Base-by-base conservation (phyloP, 2,797 vertebrate genomes). In the Tenualosa ilisha region DNA sequence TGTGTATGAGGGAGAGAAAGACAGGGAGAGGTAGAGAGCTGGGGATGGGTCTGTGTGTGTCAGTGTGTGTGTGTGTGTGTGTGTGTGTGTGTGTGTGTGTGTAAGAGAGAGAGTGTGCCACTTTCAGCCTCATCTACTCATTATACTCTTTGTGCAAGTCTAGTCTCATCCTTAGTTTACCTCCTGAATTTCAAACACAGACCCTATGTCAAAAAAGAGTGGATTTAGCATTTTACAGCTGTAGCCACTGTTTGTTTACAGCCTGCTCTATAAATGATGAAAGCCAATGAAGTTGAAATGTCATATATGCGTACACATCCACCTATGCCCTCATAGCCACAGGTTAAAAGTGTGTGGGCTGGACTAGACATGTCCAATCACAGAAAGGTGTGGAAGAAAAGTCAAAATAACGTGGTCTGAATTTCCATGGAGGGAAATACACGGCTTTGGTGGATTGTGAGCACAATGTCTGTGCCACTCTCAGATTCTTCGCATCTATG, bases 261-360 rank as follows among this genome's bases (percentile, higher is more conserved):
- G 68, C 68, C 37, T 75, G 68, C 6, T 75, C 68, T 31, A 43
- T 75, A 20, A 75, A 75, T 75, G 68, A 75, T 75, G 68, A 75
- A 75, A 75, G 68, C 37, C 31, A 5, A 11, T 75, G 68, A 40
- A 75, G 68, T 75, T 75, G 15, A 75, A 75, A 75, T 75, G 40
- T 75, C 26, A 31, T 31, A 31, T 75, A 43, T 40, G 37, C 6
- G 31, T 75, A 40, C 63, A 65, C 9, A 65, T 31, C 31, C n/a
- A 65, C 63, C 12, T 65, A 8, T 65, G 26, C 63, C 63, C 63
- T 31, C 24, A n/a, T 65, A 26, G 63, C 63, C 11, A 65, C 31
- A 40, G 68, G 13, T 3, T 75, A 43, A 40, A 20, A 40, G 31
- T 40, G 68, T 75, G 68, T 75, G 51, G 0, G 9, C 51, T 1